Percentiles rank a stretch among this genome's conserved stretches.
Conservation (phyloP, 2,888 invertebrate species). For the Nymphalis polychloros region DNA sequence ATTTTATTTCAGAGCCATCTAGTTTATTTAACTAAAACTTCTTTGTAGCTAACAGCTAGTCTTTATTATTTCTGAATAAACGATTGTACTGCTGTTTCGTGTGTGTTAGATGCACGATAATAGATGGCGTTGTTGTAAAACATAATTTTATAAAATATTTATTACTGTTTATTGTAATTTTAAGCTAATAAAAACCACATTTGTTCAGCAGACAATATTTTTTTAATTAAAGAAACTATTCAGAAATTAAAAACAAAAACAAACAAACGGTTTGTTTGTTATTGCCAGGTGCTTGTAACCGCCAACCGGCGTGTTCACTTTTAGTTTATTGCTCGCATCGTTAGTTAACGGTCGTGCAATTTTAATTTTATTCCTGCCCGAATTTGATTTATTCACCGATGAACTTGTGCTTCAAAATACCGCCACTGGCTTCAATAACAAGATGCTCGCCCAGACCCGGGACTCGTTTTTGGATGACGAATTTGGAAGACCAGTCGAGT, state of each 20-base stretch:
- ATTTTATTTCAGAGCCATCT: constrained; percentile 1
- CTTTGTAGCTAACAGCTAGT: not conserved
- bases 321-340: constrained; percentile 49
- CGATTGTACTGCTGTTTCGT: not conserved
- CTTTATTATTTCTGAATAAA: not conserved
- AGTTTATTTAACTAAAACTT: not conserved
- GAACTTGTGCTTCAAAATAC: constrained; percentile 44
- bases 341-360: constrained; percentile 46
- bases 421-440: constrained; percentile 48
- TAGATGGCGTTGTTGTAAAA: constrained; percentile 21
- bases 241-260: too few relatives aligned
- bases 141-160: not conserved
- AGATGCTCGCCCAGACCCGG: constrained; percentile 59
- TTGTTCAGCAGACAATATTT: not conserved
- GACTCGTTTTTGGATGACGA: constrained; percentile 57
- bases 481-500: constrained; percentile 71
- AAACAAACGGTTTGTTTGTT: constrained; percentile 2
- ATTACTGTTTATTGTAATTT: not conserved
- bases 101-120: not conserved
- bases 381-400: constrained; percentile 49
- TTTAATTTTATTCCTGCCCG: constrained; percentile 34
- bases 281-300: constrained; percentile 20
- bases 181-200: not conserved
- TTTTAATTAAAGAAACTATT: not conserved
- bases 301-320: constrained; percentile 26